Evolutionary conservation across 1,140 invertebrate species (phyloP).

Genomic region (Lasaia peninsularis): DNA sequence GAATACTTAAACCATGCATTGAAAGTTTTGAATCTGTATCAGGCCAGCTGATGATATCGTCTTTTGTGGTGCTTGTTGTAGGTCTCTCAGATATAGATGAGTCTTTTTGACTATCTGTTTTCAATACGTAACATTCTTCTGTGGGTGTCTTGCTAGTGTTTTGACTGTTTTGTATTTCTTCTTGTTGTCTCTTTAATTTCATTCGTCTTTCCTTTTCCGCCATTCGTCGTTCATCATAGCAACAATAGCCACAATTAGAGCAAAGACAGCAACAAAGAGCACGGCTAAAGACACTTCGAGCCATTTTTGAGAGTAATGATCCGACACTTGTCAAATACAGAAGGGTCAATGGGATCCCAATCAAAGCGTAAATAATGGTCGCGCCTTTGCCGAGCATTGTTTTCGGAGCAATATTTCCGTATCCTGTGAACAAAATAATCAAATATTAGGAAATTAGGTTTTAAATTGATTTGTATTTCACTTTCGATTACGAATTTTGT

Average conservation of each 20-base stretch:
- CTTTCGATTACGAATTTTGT: too few relatives aligned
- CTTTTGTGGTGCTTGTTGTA: slow-evolving; percentile 63
- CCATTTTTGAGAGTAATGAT: slow-evolving; percentile 89
- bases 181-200: slow-evolving; percentile 87
- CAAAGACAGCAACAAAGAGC: slow-evolving; percentile 90
- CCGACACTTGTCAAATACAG: slow-evolving; percentile 92
- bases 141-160: slow-evolving; percentile 68
- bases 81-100: slow-evolving; percentile 61
- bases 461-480: too few relatives aligned
- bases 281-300: slow-evolving; percentile 90
- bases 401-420: slow-evolving; percentile 90
- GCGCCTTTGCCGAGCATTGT: slow-evolving; percentile 89
- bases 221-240: slow-evolving; percentile 91
- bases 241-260: slow-evolving; percentile 91
- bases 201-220: slow-evolving; percentile 89
- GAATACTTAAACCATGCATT: slow-evolving; percentile 86
- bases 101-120: slow-evolving; percentile 68
- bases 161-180: slow-evolving; percentile 85
- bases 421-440: slow-evolving; percentile 81
- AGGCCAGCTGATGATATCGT: slow-evolving; percentile 75
- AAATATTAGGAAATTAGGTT: background rate
- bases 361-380: slow-evolving; percentile 91
- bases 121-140: slow-evolving; percentile 86
- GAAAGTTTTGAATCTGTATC: slow-evolving; percentile 84
- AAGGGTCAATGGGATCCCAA: slow-evolving; percentile 94